Evolutionary conservation across 2,888 invertebrate species (phyloP), one percentile per base, ranked within the genome.

Genomic region (Globia sparganii): DNA sequence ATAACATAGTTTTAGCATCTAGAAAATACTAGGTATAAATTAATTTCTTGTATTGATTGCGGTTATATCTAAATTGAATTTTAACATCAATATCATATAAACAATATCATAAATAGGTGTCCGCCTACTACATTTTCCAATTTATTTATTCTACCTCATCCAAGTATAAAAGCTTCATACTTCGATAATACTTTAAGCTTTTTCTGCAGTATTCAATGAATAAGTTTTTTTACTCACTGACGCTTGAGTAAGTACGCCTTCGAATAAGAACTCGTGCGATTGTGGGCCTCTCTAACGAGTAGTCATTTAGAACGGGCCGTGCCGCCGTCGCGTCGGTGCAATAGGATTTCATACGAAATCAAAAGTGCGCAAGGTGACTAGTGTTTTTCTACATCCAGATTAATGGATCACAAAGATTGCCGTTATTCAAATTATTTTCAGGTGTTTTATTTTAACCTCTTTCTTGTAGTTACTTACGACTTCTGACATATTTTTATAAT

Each of bases 361-460:
- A 94, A 94, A 92, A 94, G 94, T 93, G 90, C 91, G 91, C 91
- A 91, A 84, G 89, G 88, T 92, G 91, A 90, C 85, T 90, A 86
- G 86, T 86, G 86, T 86, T 88, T 89, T 89, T 87, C 70, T 79
- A 78, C 67, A 81, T 77, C 53, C 72, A 82, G 73, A 77, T 78
- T 74, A 86, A 79, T 75, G 75, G 73, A 75, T 71, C 75, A 75
- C 82, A 82, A 75, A 77, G 76, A 70, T 74, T 84, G 72, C 71
- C 59, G 77, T 83, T 78, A 74, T 73, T 61, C 31, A 37, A 76
- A 74, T 69, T 62, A 65, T 65, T 84, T 83, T 66, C n/a, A 76
- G 65, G 15, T 58, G 66, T 66, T 82, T 62, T 56, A 66, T 70
- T 82, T 66, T 28, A 40, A 13, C 15, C 31, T 59, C 4, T 53